A percentile compares a stretch with the other conserved stretches of the same genome.
Conservation (phyloP, 2,113 vertebrate genomes). For the Aix galericulata region DNA sequence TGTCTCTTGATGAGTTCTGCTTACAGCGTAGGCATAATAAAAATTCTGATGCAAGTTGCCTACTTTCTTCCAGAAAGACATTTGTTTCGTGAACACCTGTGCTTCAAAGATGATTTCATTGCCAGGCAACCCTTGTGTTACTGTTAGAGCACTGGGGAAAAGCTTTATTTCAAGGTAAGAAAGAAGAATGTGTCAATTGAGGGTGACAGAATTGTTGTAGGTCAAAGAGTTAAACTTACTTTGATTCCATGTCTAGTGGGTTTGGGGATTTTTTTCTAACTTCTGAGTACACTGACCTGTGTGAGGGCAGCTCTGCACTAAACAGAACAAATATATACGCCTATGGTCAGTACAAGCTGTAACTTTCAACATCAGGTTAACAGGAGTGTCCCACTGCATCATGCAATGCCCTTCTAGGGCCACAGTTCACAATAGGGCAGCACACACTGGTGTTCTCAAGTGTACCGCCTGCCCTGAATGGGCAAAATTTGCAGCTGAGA, state of each 20-base stretch:
- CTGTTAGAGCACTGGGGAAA: conserved; percentile 29
- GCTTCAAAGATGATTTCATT: conserved; percentile 42
- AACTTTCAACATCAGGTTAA: neutral
- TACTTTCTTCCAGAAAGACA: neutral
- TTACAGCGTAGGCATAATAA: neutral
- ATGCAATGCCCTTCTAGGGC: neutral
- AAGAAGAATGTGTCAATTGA: neutral
- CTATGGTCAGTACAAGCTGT: neutral
- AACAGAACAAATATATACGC: neutral
- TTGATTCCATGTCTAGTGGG: neutral
- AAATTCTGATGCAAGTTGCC: neutral
- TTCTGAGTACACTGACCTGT: neutral
- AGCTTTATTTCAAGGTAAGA: conserved; percentile 39
- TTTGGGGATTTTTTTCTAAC: neutral
- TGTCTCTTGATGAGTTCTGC: neutral
- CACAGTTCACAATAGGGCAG: neutral
- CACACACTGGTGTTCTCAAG: neutral
- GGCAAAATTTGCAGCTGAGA: neutral
- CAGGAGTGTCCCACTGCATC: neutral
- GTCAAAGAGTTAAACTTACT: conserved; percentile 47
- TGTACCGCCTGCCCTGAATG: rapidly evolving
- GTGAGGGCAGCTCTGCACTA: neutral
- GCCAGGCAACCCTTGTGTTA: conserved; percentile 20
- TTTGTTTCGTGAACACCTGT: neutral
- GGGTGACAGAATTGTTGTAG: conserved; percentile 36